Evolutionary conservation across 2,888 invertebrate genomes (phyloP), one percentile per base, ranked within the genome.

Genomic region (Macrostomum cliftonense): DNA sequence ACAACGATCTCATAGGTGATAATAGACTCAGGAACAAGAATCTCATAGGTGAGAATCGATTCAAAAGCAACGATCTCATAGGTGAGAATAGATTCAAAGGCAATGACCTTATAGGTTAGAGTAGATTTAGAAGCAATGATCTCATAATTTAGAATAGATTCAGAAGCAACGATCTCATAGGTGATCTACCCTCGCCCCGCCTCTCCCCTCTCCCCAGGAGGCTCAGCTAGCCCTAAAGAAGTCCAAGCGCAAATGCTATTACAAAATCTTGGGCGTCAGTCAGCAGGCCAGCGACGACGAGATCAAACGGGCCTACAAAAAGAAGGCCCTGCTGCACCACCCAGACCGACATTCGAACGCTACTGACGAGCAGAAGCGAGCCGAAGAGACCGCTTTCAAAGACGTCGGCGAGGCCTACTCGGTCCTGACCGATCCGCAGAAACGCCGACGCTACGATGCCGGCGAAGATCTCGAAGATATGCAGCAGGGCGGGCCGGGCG

Each of bases 401-500:
- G 89, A 91, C 71, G 77, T 91, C 17, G 88, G 89, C n/a, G 89
- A 91, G 71, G 91, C 91, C 0, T 91, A 91, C 68, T 80, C 82
- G 42, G 77, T 91, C 52, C 76, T 93, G 54, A 86, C 87, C 19
- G 89, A 91, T 73, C 78, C 82, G 11, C 83, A 83, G 71, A 89
- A 89, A 71, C 81, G 85, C 58, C 76, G 78, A 43, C 78, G 87
- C 42, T 91, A 89, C 65, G 91, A 91, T 71, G 83, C 77, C 63
- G 89, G 88, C 0, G 83, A 86, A 55, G 87, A 88, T 67, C 73
- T 88, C 57, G 85, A 86, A 2, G 69, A 70, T 36, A 43, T 61
- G 28, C 62, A 61, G 45, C 85, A 84, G 11, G 57, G 48, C n/a
- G 57, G 59, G 36, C 58, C 55, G 39, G 57, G 57, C 46, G 59